These are phyloP conservation scores for Sander lucioperca DNA, from an alignment of 2,113 vertebrate genomes.

Conservation along the genomic window DNA sequence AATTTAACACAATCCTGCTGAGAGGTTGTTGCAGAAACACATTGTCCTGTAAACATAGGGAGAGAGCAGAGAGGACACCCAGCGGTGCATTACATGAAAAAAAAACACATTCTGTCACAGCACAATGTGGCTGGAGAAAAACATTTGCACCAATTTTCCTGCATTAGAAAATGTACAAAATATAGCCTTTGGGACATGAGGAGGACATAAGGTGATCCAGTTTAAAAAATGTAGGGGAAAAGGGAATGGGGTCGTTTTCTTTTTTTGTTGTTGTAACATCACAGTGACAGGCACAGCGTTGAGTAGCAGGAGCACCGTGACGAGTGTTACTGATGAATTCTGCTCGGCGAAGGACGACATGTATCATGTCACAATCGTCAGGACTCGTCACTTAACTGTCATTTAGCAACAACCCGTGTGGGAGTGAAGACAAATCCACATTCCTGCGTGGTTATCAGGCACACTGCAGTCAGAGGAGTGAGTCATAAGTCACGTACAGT, in stretches of 20 bases:
- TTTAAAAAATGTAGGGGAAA: background rate
- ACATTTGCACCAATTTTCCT: conserved; percentile 31
- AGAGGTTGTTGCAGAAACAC: conserved; percentile 62
- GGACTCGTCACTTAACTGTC: conserved; percentile 73
- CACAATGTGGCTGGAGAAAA: conserved; percentile 15
- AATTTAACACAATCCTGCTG: conserved; percentile 64
- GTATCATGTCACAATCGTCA: conserved; percentile 69
- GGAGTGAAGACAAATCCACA: conserved; percentile 70
- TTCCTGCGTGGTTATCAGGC: conserved; percentile 61
- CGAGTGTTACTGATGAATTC: conserved; percentile 62
- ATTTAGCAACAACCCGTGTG: conserved; percentile 69
- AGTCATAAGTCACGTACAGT: conserved; percentile 62
- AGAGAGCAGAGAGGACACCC: conserved; percentile 42
- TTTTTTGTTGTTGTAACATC: conserved; percentile 35
- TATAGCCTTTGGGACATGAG: too few relatives aligned
- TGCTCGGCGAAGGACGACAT: conserved; percentile 45
- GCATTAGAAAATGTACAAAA: conserved; percentile 33
- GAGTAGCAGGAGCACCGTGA: conserved; percentile 49
- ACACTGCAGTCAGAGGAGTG: conserved; percentile 53
- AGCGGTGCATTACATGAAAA: conserved; percentile 31
- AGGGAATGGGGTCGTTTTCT: conserved; percentile 15
- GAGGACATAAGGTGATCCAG: background rate
- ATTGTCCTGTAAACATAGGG: conserved; percentile 64
- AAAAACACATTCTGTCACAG: conserved; percentile 41
- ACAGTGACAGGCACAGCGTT: conserved; percentile 53